Evolutionary conservation across 2,797 vertebrate genomes (phyloP).

Genomic region (Discoglossus pictus): DNA sequence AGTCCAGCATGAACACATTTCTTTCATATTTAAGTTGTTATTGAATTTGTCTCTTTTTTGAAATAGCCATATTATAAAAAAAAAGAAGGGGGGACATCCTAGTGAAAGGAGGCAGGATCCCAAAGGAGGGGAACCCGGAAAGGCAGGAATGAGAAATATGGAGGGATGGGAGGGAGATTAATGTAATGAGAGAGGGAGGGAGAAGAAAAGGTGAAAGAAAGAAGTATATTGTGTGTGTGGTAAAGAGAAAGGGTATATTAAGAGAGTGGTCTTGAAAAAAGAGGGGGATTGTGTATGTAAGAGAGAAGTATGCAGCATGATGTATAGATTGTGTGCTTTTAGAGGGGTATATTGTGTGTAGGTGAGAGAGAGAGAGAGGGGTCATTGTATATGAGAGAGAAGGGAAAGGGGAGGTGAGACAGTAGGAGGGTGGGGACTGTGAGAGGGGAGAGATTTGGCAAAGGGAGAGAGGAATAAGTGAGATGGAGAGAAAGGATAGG

Average conservation of each 20-base stretch:
- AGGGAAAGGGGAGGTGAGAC: no score
- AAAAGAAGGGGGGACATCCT: conserved; percentile 26
- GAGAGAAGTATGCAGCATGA: no score
- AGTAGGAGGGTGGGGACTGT: no score
- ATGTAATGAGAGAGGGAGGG: conserved; percentile 5
- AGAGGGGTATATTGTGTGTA: no score
- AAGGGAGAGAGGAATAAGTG: no score
- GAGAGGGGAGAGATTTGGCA: no score
- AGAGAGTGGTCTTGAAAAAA: no score
- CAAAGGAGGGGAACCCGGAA: conserved; percentile 30
- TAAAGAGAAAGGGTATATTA: background rate
- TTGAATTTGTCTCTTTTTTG: conserved; percentile 21
- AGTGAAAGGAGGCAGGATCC: conserved; percentile 9
- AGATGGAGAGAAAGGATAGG: no score
- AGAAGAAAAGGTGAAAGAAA: background rate
- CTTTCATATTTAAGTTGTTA: conserved; percentile 50
- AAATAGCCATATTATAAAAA: conserved; percentile 37
- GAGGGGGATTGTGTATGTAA: no score
- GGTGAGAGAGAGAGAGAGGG: no score
- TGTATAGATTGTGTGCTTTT: no score
- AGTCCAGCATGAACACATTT: conserved; percentile 33
- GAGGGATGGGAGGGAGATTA: conserved; percentile 16
- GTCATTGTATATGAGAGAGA: no score
- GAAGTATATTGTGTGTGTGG: background rate
- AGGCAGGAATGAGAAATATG: conserved; percentile 38